A percentile compares a stretch with the other conserved stretches of the same genome.
Conservation (phyloP, 2,888 invertebrate species). For the Bruchidius siliquastri region DNA sequence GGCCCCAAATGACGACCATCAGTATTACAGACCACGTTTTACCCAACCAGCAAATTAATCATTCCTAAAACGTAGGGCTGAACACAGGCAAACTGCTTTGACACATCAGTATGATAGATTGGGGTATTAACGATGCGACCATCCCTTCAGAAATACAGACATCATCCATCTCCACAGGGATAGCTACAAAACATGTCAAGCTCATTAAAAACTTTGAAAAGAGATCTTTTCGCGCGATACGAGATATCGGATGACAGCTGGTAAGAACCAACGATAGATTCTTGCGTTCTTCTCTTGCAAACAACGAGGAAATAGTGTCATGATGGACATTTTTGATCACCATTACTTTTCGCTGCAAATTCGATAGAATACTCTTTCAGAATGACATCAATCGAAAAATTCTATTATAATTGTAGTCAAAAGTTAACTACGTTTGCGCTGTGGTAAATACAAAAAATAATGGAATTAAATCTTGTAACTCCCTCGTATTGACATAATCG, state of each 20-base stretch:
- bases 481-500: no score
- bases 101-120: not conserved
- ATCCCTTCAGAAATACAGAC: not conserved
- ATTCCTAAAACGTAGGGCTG: not conserved
- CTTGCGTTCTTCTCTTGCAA: not conserved
- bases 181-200: not conserved
- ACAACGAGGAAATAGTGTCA: no score
- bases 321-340: no score
- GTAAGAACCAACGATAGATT: not conserved
- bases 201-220: not conserved
- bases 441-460: no score
- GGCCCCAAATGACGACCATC: not conserved
- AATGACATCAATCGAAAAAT: no score
- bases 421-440: no score
- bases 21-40: not conserved
- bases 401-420: no score
- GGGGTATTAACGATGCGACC: not conserved
- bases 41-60: not conserved
- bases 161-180: not conserved
- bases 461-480: no score
- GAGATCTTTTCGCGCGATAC: not conserved
- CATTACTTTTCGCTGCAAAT: no score
- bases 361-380: no score
- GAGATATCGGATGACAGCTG: not conserved
- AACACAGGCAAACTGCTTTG: not conserved